Base-by-base conservation (phyloP, 1,140 invertebrate species). In the Trissolcus basalis region DNA sequence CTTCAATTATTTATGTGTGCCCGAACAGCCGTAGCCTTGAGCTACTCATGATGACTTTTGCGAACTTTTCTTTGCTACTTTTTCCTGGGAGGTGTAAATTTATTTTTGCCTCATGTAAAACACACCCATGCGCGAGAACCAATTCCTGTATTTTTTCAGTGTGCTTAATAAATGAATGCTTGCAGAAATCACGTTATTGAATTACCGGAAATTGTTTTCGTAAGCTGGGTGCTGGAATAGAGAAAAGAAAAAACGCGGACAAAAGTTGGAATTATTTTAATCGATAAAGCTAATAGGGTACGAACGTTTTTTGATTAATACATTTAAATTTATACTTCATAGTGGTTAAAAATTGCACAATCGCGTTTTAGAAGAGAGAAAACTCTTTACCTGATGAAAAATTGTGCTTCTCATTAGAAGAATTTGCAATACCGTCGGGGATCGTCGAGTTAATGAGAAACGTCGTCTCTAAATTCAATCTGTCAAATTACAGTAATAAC, bases 391-490 rank as follows among this genome's bases (percentile, higher is more conserved):
- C 0, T 1, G 32, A 53, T 47, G 39, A 68, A 68, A 53, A 59
- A 45, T 50, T 9, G 32, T n/a, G 33, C 49, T 19, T 14, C 41
- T 68, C 56, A 55, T 60, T 55, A 69, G 60, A 60, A 61, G 65
- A 19, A 32, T 47, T 45, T 35, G 35, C 10, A 33, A 51, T 35
- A 44, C 0, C 39, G 39, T 36, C n/a, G 12, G 12, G 39, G 51
- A 51, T 48, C 11, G 33, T 48, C 27, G 41, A 60, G 49, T 60
- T 39, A 60, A 69, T 69, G 54, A 49, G 36, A 27, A 70, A 45
- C 41, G 59, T 64, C 59, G 53, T 13, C 54, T 48, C 15, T 9
- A 51, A 74, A 74, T 74, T 75, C 14, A 69, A 60, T 65, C 35
- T 16, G 12, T 51, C 19, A 51, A 58, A 64, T 69, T 69, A 55